phyloP scores from a whole-genome alignment of 2,113 vertebrate species.

The Nymphicus hollandicus region DNA sequence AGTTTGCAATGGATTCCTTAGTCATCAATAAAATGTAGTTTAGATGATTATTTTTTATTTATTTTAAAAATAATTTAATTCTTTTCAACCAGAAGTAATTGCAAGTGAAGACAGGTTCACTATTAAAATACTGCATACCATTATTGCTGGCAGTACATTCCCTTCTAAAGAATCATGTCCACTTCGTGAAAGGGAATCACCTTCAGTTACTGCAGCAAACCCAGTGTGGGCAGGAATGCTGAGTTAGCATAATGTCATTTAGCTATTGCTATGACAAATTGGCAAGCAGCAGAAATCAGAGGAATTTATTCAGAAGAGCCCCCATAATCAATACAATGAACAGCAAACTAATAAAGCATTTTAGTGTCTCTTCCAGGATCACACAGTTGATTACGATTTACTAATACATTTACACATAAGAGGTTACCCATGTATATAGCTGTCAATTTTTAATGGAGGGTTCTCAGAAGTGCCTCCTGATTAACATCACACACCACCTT shows the following conservation, averaged over 20 bases:
- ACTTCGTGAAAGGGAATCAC: conserved; percentile 10
- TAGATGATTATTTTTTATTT: background rate
- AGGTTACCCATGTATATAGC: background rate
- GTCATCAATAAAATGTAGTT: conserved; percentile 35
- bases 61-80: conserved; percentile 3
- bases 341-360: conserved; percentile 18
- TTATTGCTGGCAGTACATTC: conserved; percentile 5
- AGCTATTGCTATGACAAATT: background rate
- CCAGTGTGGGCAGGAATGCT: background rate
- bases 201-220: conserved; percentile 10
- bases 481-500: background rate
- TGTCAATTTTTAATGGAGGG: background rate
- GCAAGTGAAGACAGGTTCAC: conserved; percentile 47
- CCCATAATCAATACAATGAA: background rate
- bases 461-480: background rate
- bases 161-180: background rate
- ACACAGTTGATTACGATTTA: background rate
- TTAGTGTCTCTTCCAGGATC: background rate
- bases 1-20: background rate
- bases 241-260: background rate
- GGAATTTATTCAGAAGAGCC: background rate
- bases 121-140: conserved; percentile 44
- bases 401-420: conserved; percentile 14
- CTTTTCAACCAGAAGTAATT: conserved; percentile 31
- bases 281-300: background rate